Percentiles rank a stretch among this genome's conserved stretches.
These are phyloP conservation scores for Oscheius onirici DNA, from an alignment of 2,888 invertebrate genomes.

Conservation along the genomic window DNA sequence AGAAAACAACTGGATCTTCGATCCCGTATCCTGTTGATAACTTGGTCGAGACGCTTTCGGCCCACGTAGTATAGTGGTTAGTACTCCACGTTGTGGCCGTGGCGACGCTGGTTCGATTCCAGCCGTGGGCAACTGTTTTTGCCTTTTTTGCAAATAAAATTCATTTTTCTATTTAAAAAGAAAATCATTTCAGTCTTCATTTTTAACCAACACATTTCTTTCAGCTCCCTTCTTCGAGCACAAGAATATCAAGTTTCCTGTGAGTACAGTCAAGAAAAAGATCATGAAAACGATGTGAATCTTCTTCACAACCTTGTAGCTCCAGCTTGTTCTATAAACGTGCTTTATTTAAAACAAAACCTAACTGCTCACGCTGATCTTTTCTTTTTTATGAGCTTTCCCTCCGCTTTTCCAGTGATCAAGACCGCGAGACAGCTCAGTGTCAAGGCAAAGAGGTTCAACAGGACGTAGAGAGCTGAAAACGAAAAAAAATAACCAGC, in stretches of 20 bases:
- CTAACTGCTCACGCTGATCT: not conserved
- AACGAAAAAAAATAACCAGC: not conserved
- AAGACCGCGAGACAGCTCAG: conserved; percentile 1
- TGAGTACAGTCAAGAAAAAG: conserved; percentile 1
- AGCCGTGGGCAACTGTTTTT: conserved; percentile 25
- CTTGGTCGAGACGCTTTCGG: not conserved
- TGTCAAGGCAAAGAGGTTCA: conserved; percentile 8
- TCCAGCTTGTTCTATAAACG: conserved; percentile 1
- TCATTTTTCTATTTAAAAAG: no score
- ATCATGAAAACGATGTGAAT: conserved; percentile 12
- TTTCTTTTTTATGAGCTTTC: not conserved
- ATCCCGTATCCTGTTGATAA: no score
- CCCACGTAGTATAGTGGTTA: conserved; percentile 62
- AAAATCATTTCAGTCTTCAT: no score
- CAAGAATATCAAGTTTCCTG: not conserved
- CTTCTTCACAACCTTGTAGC: not conserved
- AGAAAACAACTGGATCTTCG: no score
- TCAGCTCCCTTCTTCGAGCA: not conserved
- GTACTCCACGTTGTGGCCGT: conserved; percentile 67
- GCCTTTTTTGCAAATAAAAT: no score
- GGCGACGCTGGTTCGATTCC: conserved; percentile 64
- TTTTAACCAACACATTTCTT: not conserved
- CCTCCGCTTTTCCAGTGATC: conserved; percentile 21
- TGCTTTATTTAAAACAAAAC: not conserved
- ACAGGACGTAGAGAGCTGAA: conserved; percentile 10